Evolutionary conservation across 2,797 vertebrate species (phyloP).

Genomic region (Alfaro cultratus): DNA sequence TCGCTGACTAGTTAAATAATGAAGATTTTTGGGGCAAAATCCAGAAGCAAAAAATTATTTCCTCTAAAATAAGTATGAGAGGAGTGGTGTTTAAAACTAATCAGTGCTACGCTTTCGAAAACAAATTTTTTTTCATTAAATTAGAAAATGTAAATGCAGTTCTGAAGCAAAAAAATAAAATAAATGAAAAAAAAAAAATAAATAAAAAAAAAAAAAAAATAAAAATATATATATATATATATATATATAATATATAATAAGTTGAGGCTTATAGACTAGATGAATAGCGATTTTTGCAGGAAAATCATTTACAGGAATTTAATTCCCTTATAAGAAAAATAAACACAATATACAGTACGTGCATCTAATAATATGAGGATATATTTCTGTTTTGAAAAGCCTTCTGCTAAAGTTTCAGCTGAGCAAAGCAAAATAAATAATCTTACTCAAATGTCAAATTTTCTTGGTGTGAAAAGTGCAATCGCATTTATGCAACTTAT

Average conservation of each 20-base stretch:
- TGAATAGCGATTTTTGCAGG: neutral
- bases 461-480: neutral
- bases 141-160: neutral
- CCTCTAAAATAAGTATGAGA: neutral
- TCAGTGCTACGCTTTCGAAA: neutral
- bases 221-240: no score
- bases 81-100: neutral
- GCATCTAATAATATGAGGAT: neutral
- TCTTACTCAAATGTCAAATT: neutral
- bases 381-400: neutral
- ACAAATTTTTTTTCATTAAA: neutral
- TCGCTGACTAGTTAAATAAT: neutral
- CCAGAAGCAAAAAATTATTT: neutral
- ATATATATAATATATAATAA: no score
- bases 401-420: neutral
- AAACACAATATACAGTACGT: neutral
- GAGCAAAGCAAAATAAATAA: neutral
- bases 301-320: neutral
- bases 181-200: no score
- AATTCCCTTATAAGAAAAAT: neutral
- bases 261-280: neutral
- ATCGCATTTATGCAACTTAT: conserved; percentile 22
- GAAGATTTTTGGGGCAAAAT: neutral
- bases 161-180: neutral
- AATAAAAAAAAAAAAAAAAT: no score